A percentile compares a stretch with the other conserved stretches of the same genome.
Conservation (phyloP, 2,888 invertebrate genomes). For the Cryptus viduatorius region DNA sequence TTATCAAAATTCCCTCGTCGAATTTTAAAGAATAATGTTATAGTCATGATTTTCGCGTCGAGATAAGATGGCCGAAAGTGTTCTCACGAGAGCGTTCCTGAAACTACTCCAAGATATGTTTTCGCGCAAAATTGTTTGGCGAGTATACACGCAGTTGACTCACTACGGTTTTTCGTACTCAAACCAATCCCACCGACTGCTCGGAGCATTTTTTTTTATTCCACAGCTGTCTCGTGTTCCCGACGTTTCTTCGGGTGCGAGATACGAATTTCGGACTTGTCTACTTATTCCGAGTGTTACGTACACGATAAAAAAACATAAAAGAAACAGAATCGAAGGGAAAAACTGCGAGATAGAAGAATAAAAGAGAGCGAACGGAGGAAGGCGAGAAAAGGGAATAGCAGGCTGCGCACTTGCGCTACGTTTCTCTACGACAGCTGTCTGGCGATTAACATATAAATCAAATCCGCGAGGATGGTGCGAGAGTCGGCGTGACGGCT, state of each 20-base stretch:
- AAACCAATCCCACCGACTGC: background rate
- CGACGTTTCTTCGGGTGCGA: background rate
- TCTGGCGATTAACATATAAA: slow-evolving; percentile 84
- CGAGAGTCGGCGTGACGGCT: slow-evolving; percentile 44
- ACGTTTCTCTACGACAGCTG: slow-evolving; percentile 76
- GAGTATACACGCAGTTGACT: background rate
- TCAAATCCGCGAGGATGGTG: slow-evolving; percentile 77
- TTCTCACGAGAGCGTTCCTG: background rate
- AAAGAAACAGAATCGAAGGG: background rate
- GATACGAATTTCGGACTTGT: slow-evolving; percentile 44
- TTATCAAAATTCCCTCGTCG: no score
- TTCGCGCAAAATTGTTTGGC: background rate
- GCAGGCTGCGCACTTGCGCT: slow-evolving; percentile 73
- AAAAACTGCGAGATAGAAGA: slow-evolving; percentile 13
- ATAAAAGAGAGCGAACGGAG: background rate
- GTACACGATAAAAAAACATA: background rate
- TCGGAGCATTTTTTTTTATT: background rate
- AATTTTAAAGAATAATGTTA: no score
- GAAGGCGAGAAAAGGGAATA: slow-evolving; percentile 30
- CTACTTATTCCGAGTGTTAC: slow-evolving; percentile 53
- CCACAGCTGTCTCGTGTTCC: background rate
- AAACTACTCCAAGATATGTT: background rate
- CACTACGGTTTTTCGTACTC: background rate
- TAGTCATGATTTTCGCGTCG: no score
- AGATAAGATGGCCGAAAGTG: no score